Conservation (phyloP, 2,888 invertebrate species). For the Mythimna albipuncta region DNA sequence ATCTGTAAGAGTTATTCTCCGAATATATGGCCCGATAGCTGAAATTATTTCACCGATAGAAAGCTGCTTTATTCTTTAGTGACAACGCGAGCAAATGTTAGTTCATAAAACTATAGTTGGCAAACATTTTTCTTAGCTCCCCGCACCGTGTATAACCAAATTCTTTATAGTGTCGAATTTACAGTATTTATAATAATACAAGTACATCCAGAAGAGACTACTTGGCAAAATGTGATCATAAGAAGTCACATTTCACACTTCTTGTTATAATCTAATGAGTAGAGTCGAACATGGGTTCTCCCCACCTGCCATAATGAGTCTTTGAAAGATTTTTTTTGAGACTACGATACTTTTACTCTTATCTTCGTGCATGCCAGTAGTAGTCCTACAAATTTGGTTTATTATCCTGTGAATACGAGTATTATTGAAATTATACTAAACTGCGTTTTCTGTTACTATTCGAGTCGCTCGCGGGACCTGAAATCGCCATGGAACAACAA, state of each 20-base stretch:
- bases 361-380: not conserved
- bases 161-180: too few relatives aligned
- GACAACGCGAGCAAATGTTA: too few relatives aligned
- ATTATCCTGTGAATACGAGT: not conserved
- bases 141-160: not conserved
- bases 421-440: constrained; percentile 8
- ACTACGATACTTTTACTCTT: not conserved
- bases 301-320: not conserved
- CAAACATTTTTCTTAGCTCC: not conserved
- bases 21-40: too few relatives aligned
- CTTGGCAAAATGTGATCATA: not conserved
- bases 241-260: not conserved
- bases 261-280: not conserved
- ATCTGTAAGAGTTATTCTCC: too few relatives aligned
- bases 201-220: not conserved
- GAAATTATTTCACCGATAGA: too few relatives aligned
- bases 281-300: not conserved
- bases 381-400: not conserved
- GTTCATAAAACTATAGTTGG: not conserved
- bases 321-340: not conserved
- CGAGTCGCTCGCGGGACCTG: constrained; percentile 66
- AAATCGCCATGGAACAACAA: constrained; percentile 68
- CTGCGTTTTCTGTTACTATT: constrained; percentile 33
- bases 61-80: too few relatives aligned
- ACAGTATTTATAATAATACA: not conserved